These are phyloP conservation scores for Muntiacus reevesi DNA, from an alignment of 2,113 vertebrate genomes.

Conservation along the genomic window DNA sequence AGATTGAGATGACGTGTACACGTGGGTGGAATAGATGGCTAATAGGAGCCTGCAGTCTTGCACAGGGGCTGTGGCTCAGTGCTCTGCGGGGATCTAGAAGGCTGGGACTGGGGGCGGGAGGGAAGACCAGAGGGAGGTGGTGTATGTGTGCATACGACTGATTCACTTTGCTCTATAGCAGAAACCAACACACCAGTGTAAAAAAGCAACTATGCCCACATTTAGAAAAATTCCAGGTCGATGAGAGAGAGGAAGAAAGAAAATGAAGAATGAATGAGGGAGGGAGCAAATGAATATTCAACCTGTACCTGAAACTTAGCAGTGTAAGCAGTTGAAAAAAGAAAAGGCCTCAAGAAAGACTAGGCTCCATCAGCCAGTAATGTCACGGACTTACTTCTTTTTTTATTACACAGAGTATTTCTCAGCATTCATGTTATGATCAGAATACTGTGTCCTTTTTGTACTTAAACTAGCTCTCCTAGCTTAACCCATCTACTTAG, in stretches of 20 bases:
- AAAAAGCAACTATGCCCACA: background rate
- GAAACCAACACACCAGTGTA: background rate
- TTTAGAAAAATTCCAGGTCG: background rate
- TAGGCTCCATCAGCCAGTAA: background rate
- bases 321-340: background rate
- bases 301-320: background rate
- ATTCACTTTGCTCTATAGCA: background rate
- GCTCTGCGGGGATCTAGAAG: background rate
- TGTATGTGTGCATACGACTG: accelerated
- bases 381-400: background rate
- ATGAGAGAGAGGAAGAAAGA: background rate
- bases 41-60: background rate
- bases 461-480: background rate
- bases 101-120: background rate
- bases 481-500: background rate
- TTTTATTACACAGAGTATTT: background rate
- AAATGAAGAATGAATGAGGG: background rate
- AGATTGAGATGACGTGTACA: background rate
- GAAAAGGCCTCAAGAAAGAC: background rate
- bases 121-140: background rate
- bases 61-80: background rate
- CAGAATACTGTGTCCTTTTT: background rate
- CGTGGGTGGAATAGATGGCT: background rate
- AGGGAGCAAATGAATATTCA: background rate
- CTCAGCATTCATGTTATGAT: too few species aligned